Conservation (phyloP, 2,113 vertebrate species). For the Syngnathus typhle region DNA sequence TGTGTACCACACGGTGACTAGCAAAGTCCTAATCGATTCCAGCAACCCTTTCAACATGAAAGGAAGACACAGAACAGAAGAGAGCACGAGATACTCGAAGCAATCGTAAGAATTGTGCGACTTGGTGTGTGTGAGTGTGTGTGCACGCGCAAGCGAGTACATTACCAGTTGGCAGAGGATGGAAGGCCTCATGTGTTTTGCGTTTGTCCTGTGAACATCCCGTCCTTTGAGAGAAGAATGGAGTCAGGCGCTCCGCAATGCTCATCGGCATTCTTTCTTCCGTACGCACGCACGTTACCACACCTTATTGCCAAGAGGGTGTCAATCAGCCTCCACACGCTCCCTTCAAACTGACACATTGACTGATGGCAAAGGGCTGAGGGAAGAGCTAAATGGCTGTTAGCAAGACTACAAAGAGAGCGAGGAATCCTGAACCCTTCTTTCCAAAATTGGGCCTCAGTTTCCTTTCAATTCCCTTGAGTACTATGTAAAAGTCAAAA, state of each 20-base stretch:
- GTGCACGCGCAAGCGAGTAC: constrained; percentile 43
- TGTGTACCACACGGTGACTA: constrained; percentile 47
- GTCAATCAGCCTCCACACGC: constrained; percentile 58
- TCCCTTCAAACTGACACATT: constrained; percentile 59
- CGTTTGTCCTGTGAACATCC: constrained; percentile 68
- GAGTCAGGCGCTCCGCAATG: constrained; percentile 58
- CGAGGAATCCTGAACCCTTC: constrained; percentile 49
- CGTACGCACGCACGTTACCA: constrained; percentile 46
- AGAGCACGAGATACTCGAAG: constrained; percentile 42
- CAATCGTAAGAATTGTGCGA: constrained; percentile 34
- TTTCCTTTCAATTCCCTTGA: constrained; percentile 40
- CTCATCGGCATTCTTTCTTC: constrained; percentile 62
- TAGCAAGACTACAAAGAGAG: constrained; percentile 63
- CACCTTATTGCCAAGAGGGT: constrained; percentile 53
- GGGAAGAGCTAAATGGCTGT: constrained; percentile 57
- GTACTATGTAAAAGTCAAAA: constrained; percentile 45
- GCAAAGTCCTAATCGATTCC: constrained; percentile 51
- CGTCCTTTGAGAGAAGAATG: constrained; percentile 62
- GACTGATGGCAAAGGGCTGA: constrained; percentile 59
- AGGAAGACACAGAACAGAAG: constrained; percentile 41
- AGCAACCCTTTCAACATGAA: constrained; percentile 62
- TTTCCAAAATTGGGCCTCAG: constrained; percentile 49
- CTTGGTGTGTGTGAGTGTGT: constrained; percentile 16
- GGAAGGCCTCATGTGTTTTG: constrained; percentile 66
- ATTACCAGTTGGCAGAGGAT: constrained; percentile 65